Evolutionary conservation across 2,888 invertebrate genomes (phyloP), one percentile per base, ranked within the genome.

Genomic region (Orthosia cruda): DNA sequence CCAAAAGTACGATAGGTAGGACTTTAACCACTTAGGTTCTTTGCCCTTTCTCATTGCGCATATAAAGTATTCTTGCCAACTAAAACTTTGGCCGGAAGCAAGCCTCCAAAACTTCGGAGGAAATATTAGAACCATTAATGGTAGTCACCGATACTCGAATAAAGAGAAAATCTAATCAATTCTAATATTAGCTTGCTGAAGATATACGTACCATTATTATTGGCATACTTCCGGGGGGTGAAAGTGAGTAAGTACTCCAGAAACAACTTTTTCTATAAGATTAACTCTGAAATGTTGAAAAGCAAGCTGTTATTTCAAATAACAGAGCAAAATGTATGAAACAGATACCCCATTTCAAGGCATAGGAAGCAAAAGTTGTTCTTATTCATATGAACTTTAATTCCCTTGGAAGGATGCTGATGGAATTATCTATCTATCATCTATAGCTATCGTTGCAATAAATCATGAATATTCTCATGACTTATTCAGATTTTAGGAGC

Each of bases 371-470:
- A 47, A 61, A 72, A 26, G 11, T 15, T 47, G 13, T 16, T 45
- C 16, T 47, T 71, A 69, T 23, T 71, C n/a, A 70, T 26, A 16
- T 49, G 15, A 54, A 61, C 26, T 54, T 72, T 49, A 18, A 72
- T 73, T 73, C 13, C 23, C 12, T 23, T n/a, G 32, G 23, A 62
- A 72, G 61, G 32, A 69, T 59, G 12, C 15, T 20, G 26, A 70
- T 54, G n/a, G 9, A 32, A 61, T 61, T 61, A 32, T n/a, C n/a
- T n/a, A n/a, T n/a, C n/a, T n/a, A n/a, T n/a, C n/a, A n/a, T n/a
- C n/a, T n/a, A n/a, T n/a, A 18, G 26, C 26, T 47, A 54, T 47
- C 16, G 26, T 54, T 72, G 20, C 16, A 47, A 26, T 18, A n/a
- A 47, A 32, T 72, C 23, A 62, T n/a, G 40, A 40, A 47, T 49